Evolutionary conservation across 2,888 invertebrate species (phyloP), one percentile per base, ranked within the genome.

Genomic region (Noctua janthe): DNA sequence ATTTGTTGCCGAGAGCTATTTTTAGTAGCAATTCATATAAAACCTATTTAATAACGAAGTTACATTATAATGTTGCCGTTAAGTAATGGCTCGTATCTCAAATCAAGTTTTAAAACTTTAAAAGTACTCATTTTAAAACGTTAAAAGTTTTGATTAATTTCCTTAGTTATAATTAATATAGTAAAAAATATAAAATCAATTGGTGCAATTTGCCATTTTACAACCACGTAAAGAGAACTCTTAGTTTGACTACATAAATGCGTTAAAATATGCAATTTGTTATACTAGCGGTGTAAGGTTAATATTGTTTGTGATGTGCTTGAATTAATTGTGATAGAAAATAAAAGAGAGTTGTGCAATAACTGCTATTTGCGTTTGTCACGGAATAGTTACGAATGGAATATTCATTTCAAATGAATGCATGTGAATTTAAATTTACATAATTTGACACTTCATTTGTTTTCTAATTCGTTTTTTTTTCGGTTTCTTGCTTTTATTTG

Each of bases 301-400:
- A 1, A 39, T 49, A 29, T 43, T 66, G 43, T 71, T 77, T 15
- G 11, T 39, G 39, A 39, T 39, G 39, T 47, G 64, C 35, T 47
- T 73, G 43, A 47, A 64, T 17, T 11, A 64, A 51, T 77, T 78
- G 72, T 82, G 56, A 72, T 73, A 82, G 29, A 72, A 62, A 69
- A 20, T 39, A 2, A 43, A 49, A 54, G 20, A n/a, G 62, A 59
- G 5, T 72, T 15, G 85, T 86, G 79, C 67, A 74, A 78, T 76
- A 39, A 49, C 15, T 4, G 10, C n/a, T 17, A 10, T 64, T 71
- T 66, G 20, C 64, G 56, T 56, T 81, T 5, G 62, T 29, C 39
- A n/a, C 29, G 64, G 64, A 67, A 51, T 66, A 80, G 43, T 56
- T 1, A 56, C 8, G n/a, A 67, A 71, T 78, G n/a, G 39, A 76